Base-by-base conservation (phyloP, 1,140 invertebrate genomes). In the Aphaenogaster rudis region DNA sequence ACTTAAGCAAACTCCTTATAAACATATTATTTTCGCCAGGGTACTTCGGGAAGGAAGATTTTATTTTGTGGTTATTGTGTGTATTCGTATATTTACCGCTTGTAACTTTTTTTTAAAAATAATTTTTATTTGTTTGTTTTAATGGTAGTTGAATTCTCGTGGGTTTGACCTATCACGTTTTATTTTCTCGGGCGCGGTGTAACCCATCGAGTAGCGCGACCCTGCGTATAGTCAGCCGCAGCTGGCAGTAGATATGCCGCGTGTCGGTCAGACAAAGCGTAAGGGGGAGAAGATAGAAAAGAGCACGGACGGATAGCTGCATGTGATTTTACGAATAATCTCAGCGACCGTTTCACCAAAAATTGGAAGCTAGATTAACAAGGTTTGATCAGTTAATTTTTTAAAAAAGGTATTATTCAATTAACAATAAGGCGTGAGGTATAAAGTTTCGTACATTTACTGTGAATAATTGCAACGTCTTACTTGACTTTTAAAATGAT, bases 171-270 rank as follows among this genome's bases (percentile, higher is more conserved):
- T 42, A 61, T 61, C 21, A 6, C 13, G n/a, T 72, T 61, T 82
- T 42, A 74, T 63, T 76, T 84, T 63, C n/a, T 3, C 33, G 4
- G 54, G 36, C 45, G 28, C 15, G 11, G 8, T 42, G 36, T 45
- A 69, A 54, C 36, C 48, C 48, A n/a, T 61, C 71, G 72, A 61
- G 88, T 89, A 78, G 80, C 69, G 54, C 42, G 66, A 42, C 52
- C 39, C 66, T 0, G 64, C 52, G 57, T n/a, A 33, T 52, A 66
- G 66, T 72, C 88, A 72, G 87, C 57, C 80, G 42, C 80, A 52
- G 33, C 61, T 61, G 45, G 54, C 42, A 50, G 39, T 57, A 78
- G 64, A 74, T 71, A 33, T 28, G 57, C 13, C 71, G 15, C n/a
- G 9, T 36, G 59, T 61, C 63, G 21, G 81, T 45, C 63, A 63